Base-by-base conservation (phyloP, 2,888 invertebrate species). In the Tetranychus piercei region DNA sequence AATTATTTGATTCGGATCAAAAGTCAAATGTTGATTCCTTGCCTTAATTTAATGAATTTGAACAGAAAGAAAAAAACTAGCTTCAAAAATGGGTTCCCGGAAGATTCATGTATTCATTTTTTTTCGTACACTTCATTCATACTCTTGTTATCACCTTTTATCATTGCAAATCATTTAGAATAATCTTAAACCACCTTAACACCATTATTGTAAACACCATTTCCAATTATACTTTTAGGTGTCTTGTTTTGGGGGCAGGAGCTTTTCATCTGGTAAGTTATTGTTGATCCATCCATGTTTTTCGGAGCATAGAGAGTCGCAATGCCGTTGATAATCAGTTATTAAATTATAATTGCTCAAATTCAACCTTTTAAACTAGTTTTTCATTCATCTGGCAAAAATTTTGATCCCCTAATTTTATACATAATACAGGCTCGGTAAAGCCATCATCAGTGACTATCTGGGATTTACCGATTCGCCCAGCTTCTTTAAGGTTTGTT, bases 381-480 rank as follows among this genome's bases (percentile, higher is more conserved):
- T 65, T 65, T 65, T 65, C 65, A 65, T 65, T 4, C 65, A 65
- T 65, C 65, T n/a, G 6, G n/a, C n/a, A 65, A 65, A 65, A 65
- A 64, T 6, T 65, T 65, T 65, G 15, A 18, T 65, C n/a, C 2
- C n/a, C 65, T 4, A 65, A 3, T 65, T n/a, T 65, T 65, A 18
- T n/a, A 65, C 65, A 34, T 4, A 34, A 34, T 34, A 34, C 34
- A 34, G 5, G 34, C 34, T 34, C 23, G 23, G 23, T 23, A 23
- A 3, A 5, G 34, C 1, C 34, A 34, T 34, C 5, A 34, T 34
- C 34, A 34, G 34, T 34, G 34, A 34, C 34, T 34, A 34, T 34
- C 34, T 34, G 34, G 34, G 34, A 34, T 34, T 34, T 34, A 34
- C 34, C 34, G 34, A 34, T 34, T 34, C 34, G 34, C 4, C 34